Conservation (phyloP, 1,140 invertebrate genomes). For the Hylyphantes graminicola region DNA sequence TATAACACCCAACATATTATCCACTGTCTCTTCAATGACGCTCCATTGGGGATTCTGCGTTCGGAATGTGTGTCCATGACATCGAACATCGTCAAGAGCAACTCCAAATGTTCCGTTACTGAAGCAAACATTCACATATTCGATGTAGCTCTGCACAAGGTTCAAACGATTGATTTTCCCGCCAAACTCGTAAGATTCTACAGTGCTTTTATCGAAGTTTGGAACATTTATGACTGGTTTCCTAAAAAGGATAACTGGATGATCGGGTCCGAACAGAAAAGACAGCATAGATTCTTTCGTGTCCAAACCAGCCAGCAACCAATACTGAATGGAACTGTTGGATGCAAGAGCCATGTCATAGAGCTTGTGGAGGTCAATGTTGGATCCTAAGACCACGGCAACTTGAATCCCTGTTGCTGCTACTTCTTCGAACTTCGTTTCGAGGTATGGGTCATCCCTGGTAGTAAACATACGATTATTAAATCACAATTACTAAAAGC, state of each 20-base stretch:
- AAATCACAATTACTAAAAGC: background rate
- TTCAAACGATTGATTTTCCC: constrained; percentile 33
- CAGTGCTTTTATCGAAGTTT: constrained; percentile 18
- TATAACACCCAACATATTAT: background rate
- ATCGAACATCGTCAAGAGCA: background rate
- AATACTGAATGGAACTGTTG: constrained; percentile 29
- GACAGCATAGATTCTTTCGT: constrained; percentile 10
- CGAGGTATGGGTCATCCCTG: background rate
- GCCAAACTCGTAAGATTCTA: constrained; percentile 1
- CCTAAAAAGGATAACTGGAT: constrained; percentile 29
- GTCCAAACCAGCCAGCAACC: constrained; percentile 27
- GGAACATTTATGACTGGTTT: background rate
- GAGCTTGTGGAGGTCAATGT: constrained; percentile 6
- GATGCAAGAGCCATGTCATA: background rate
- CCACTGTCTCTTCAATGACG: constrained; percentile 5
- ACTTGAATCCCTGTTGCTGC: constrained; percentile 15
- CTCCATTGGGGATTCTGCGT: constrained; percentile 17
- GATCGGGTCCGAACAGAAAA: constrained; percentile 13
- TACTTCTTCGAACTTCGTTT: constrained; percentile 16
- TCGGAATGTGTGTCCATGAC: background rate
- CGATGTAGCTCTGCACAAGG: constrained; percentile 13
- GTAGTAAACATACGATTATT: background rate
- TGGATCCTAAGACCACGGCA: constrained; percentile 13
- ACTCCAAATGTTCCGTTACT: background rate
- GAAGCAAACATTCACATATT: constrained; percentile 5